Base-by-base conservation (phyloP, 2,888 invertebrate genomes). In the Helobdella robusta region DNA sequence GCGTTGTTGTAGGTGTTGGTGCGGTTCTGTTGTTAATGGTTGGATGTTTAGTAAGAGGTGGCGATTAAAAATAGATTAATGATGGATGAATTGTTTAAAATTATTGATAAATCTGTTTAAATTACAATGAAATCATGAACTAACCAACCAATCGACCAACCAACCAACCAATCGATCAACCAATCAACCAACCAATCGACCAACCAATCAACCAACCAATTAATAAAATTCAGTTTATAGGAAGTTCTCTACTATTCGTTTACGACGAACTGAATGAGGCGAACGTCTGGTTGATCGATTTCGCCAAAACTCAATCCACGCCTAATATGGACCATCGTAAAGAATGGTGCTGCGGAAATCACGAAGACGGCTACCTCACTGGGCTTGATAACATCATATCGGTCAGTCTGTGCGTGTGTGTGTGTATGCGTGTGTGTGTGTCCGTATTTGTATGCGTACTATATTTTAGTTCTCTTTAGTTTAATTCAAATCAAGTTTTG, bases 261-360 rank as follows among this genome's bases (percentile, higher is more conserved):
- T 91, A 91, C 77, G 95, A 95, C 77, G 85, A 88, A 67, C 84
- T 85, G 67, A 87, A 87, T 74, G 70, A 74, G 8, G 88, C 89
- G 36, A 92, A 92, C 30, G 91, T 88, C 6, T 95, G 95, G 95
- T 83, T 97, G 72, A 97, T 97, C 69, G 95, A 97, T 78, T 97
- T 97, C 77, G 94, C 93, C 59, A 97, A 50, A 40, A 40, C 44
- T n/a, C 44, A n/a, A 40, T 40, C 11, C 44, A 40, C 44, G n/a
- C 44, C 11, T 11, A n/a, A 11, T n/a, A n/a, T 40, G n/a, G 44
- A 40, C 11, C 44, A 80, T 59, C 84, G 95, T 20, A 86, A 86
- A 71, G 95, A 97, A 18, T 97, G 95, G 95, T 78, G 84, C 68
- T 87, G 89, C 71, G 95, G 94, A n/a, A 95, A 95, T 78, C 89